Evolutionary conservation across 2,113 vertebrate species (phyloP), one percentile per base, ranked within the genome.

Genomic region (Hoplias malabaricus): DNA sequence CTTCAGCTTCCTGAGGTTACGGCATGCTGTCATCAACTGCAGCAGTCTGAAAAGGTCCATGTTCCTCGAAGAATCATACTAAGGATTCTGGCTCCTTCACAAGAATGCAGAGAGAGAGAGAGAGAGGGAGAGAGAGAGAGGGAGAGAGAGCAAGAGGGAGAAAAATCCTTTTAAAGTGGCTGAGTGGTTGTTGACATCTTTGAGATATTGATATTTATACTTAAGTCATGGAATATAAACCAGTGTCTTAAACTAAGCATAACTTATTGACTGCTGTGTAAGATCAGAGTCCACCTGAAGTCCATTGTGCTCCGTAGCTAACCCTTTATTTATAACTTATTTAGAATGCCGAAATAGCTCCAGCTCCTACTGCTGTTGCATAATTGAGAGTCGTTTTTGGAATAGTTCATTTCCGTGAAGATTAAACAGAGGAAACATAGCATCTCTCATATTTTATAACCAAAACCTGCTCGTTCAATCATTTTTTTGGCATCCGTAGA

Each of bases 191-290:
- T 70, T 23, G 65, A 80, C 63, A 75, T 76, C 13, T 57, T 53
- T 69, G 63, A 73, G 69, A 73, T 77, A 21, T 59, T 46, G 63
- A 33, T 79, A 79, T 79, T 79, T 79, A 79, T 61, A 79, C 77
- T 73, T 16, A 40, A 57, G 75, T 82, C 61, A 82, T 69, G 62
- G 66, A 69, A 78, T 73, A 69, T 57, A 81, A 76, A 69, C 65
- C 21, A 38, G 13, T 50, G 31, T 71, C 48, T 56, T 65, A 62
- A 56, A 38, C 67, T 57, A 50, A 63, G 53, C 69, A 56, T 56
- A 63, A 63, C 59, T 36, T 19, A 63, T 63, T 63, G 59, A 36
- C 16, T 11, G 16, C 9, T 63, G 31, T n/a, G 31, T 63, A 36
- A 63, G 31, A 63, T 63, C 31, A 63, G 34, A 36, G 16, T 34